phyloP scores from a whole-genome alignment of 1,140 invertebrate genomes.

The Psix sp. region DNA sequence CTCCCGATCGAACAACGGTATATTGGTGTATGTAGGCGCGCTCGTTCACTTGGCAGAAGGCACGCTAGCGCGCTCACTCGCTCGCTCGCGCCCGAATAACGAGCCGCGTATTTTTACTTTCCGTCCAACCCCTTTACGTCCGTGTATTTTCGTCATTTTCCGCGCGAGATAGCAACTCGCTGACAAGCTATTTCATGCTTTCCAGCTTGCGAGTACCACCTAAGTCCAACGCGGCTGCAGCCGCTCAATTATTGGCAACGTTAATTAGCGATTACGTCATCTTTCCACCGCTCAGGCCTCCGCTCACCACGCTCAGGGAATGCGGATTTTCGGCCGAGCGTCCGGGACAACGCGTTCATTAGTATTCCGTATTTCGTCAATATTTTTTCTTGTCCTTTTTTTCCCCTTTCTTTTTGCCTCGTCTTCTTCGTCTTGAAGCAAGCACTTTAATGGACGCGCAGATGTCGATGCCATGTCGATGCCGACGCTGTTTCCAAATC shows the following conservation, averaged over 20 bases:
- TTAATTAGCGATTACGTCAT: conserved; percentile 46
- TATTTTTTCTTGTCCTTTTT: conserved; percentile 2
- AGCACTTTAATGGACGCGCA: no score
- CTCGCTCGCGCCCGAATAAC: conserved; percentile 49
- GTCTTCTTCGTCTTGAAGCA: no score
- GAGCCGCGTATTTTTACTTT: conserved; percentile 58
- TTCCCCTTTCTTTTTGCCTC: background rate
- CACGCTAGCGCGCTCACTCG: no score
- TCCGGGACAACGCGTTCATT: conserved; percentile 22
- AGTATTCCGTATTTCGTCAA: conserved; percentile 10
- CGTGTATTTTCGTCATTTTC: conserved; percentile 40
- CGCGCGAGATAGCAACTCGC: background rate
- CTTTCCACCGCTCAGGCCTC: conserved; percentile 3
- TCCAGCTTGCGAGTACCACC: conserved; percentile 6
- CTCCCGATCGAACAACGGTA: conserved; percentile 57
- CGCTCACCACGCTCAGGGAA: conserved; percentile 2
- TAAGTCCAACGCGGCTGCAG: no score
- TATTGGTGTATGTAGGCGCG: conserved; percentile 41
- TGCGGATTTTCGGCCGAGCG: conserved; percentile 27
- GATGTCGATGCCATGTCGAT: no score
- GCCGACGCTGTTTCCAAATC: no score
- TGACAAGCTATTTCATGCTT: conserved; percentile 15
- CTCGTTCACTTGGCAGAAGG: conserved; percentile 34
- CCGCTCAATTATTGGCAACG: conserved; percentile 21
- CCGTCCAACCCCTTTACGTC: conserved; percentile 2